Percentiles rank a stretch among this genome's conserved stretches.
phyloP scores from a whole-genome alignment of 2,888 invertebrate genomes.

The Gari tellinella region DNA sequence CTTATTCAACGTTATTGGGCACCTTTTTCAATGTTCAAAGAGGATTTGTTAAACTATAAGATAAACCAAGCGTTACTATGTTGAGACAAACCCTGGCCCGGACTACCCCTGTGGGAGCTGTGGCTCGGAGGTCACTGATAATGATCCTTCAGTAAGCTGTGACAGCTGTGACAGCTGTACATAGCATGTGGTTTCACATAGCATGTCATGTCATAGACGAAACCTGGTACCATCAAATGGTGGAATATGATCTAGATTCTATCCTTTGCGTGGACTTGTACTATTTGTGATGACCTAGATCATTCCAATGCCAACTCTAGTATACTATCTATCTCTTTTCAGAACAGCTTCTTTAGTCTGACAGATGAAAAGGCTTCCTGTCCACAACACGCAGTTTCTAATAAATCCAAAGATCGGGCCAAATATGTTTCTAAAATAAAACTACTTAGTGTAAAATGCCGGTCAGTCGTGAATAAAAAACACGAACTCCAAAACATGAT shows the following conservation, averaged over 20 bases:
- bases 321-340: conserved; percentile 5
- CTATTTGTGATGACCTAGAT: conserved; percentile 4
- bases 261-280: conserved; percentile 4
- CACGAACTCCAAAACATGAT: conserved; percentile 3
- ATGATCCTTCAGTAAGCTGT: background rate
- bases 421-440: background rate
- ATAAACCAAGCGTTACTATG: background rate
- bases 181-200: conserved; percentile 10
- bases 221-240: conserved; percentile 7
- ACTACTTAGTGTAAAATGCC: conserved; percentile 12
- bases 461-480: conserved; percentile 15
- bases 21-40: no score
- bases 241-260: background rate
- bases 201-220: conserved; percentile 4
- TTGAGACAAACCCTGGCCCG: conserved; percentile 8
- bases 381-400: background rate
- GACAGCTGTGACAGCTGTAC: conserved; percentile 14
- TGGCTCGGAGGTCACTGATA: conserved; percentile 2
- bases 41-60: no score
- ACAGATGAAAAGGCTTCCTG: background rate
- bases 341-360: conserved; percentile 5
- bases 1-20: no score
- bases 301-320: conserved; percentile 1
- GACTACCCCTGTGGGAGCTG: conserved; percentile 7
- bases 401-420: background rate